These are phyloP conservation scores for Parnassius smintheus DNA, from an alignment of 2,888 invertebrate species.

Conservation along the genomic window DNA sequence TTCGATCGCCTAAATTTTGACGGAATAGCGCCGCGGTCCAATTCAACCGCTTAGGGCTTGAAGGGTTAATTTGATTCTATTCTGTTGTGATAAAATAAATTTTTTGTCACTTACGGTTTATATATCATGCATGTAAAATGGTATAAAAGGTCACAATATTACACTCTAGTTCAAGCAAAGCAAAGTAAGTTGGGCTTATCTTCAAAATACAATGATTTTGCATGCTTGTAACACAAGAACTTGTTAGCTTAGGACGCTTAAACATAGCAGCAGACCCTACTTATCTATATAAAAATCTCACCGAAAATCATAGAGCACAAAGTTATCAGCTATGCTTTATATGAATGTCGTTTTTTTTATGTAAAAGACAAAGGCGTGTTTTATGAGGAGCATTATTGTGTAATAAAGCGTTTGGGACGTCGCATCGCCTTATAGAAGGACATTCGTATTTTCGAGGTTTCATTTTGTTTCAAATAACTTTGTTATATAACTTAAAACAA, in stretches of 20 bases:
- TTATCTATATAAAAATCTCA: background rate
- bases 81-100: too few species aligned
- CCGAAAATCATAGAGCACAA: background rate
- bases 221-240: background rate
- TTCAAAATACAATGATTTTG: background rate
- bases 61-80: too few species aligned
- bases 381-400: background rate
- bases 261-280: too few species aligned
- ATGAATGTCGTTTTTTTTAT: background rate
- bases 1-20: too few species aligned
- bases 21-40: too few species aligned
- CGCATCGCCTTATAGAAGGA: too few species aligned
- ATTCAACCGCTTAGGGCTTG: too few species aligned
- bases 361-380: background rate
- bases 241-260: slow-evolving; percentile 6
- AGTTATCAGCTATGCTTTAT: background rate
- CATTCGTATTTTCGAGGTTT: too few species aligned
- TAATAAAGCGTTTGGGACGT: background rate
- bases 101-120: too few species aligned
- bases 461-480: too few species aligned
- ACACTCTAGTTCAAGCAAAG: background rate
- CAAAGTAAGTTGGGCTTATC: background rate
- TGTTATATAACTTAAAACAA: too few species aligned
- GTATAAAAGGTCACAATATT: background rate
- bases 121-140: background rate